phyloP scores from a whole-genome alignment of 2,113 vertebrate genomes.

The Amblyopsis rosae region DNA sequence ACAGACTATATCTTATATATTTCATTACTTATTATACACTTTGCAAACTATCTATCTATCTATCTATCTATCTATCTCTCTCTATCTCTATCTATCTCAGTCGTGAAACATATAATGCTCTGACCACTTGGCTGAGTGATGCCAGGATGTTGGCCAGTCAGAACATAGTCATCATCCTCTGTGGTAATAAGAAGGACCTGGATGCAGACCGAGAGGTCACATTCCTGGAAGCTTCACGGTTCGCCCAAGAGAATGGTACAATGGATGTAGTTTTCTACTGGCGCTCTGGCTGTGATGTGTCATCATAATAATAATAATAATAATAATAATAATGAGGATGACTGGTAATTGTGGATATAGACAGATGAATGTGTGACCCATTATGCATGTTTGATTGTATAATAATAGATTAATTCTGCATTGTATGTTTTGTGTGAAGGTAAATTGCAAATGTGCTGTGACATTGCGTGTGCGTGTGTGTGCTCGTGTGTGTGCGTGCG shows the following conservation, averaged over 20 bases:
- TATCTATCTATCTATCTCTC: no score
- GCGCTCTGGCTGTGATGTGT: background rate
- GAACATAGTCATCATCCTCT: slow-evolving; percentile 92
- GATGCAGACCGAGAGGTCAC: slow-evolving; percentile 90
- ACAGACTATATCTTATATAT: no score
- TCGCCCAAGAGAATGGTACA: slow-evolving; percentile 89
- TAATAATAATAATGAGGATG: background rate
- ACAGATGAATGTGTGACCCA: background rate
- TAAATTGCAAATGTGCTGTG: background rate
- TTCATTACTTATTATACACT: no score
- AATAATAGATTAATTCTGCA: no score
- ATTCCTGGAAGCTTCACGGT: slow-evolving; percentile 89
- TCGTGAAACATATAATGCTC: slow-evolving; percentile 90
- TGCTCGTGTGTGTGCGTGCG: background rate
- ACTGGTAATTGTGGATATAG: background rate
- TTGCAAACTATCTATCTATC: background rate
- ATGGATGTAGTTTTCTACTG: background rate
- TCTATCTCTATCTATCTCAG: slow-evolving; percentile 55
- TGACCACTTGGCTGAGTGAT: slow-evolving; percentile 90
- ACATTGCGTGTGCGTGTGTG: background rate
- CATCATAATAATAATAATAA: background rate
- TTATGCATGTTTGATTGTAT: background rate
- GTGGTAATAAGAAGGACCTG: slow-evolving; percentile 93
- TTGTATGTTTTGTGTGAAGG: background rate
- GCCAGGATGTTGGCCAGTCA: slow-evolving; percentile 91